Conservation (phyloP, 2,113 vertebrate species). For the Sterrhoptilus dennistouni region DNA sequence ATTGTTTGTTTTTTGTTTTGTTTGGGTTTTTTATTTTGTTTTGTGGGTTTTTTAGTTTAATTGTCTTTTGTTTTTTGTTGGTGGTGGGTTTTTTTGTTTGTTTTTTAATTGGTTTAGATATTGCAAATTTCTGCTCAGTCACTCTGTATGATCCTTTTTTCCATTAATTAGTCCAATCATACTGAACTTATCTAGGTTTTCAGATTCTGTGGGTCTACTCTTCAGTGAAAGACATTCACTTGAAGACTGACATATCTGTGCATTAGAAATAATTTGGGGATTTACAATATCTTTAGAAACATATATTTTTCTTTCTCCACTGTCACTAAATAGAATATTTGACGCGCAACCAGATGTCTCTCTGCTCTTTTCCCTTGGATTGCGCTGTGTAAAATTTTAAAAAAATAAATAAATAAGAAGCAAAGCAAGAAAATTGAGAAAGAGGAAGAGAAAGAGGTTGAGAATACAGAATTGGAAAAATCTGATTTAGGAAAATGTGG, state of each 20-base stretch:
- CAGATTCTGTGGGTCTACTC: background rate
- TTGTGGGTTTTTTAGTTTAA: too few species aligned
- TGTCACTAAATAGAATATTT: background rate
- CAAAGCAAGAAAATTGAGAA: background rate
- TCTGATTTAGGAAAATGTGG: background rate
- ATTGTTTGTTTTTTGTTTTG: too few species aligned
- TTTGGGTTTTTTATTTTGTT: too few species aligned
- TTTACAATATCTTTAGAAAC: background rate
- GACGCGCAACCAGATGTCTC: accelerated
- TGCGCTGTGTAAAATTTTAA: background rate
- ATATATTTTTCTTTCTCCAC: background rate
- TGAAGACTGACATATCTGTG: background rate
- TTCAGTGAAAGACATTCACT: background rate
- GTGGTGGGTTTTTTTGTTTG: background rate
- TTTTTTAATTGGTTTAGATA: background rate
- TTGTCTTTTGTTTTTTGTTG: too few species aligned
- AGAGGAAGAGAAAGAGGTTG: background rate
- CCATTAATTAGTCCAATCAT: background rate
- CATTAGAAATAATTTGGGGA: background rate
- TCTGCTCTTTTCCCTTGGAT: background rate
- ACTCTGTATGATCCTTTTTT: accelerated
- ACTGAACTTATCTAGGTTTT: background rate
- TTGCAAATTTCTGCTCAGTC: background rate
- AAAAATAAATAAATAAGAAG: background rate
- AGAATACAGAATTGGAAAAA: background rate